Percentiles rank a stretch among this genome's conserved stretches.
Evolutionary conservation across 2,888 invertebrate genomes (phyloP).

Genomic region (Dastarcus helophoroides): DNA sequence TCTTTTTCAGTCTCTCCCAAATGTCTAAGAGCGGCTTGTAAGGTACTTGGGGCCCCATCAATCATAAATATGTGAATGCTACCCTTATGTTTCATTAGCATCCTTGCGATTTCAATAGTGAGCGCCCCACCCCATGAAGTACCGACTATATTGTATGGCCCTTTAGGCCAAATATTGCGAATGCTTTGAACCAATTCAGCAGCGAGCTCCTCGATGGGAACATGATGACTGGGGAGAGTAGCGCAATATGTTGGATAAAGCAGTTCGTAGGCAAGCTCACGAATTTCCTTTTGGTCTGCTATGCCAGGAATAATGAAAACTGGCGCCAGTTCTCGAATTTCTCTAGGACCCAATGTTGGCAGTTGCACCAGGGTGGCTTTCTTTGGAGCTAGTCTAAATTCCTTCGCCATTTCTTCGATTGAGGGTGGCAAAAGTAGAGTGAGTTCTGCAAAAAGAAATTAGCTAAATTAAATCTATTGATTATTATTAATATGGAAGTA

Average conservation of each 20-base stretch:
- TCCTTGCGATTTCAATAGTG: conserved; percentile 65
- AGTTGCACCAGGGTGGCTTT: conserved; percentile 30
- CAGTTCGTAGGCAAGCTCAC: conserved; percentile 26
- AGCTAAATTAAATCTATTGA: conserved; percentile 1
- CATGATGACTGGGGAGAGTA: conserved; percentile 24
- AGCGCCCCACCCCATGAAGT: conserved; percentile 82
- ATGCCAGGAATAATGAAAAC: conserved; percentile 36
- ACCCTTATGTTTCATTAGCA: conserved; percentile 49
- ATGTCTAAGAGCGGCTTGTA: conserved; percentile 45
- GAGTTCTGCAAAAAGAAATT: conserved; percentile 24
- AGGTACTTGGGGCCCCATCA: conserved; percentile 69
- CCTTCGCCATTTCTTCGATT: conserved; percentile 23
- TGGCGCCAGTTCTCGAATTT: conserved; percentile 32
- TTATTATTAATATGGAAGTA: not conserved
- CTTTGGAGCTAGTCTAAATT: conserved; percentile 20
- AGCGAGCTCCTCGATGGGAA: conserved; percentile 25
- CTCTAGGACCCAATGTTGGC: conserved; percentile 29
- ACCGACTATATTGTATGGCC: conserved; percentile 66
- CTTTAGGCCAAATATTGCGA: conserved; percentile 44
- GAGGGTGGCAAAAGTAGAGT: conserved; percentile 27
- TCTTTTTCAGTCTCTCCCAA: conserved; percentile 29
- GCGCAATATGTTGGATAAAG: conserved; percentile 34
- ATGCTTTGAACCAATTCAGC: conserved; percentile 40
- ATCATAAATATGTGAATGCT: conserved; percentile 59
- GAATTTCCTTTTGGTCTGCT: conserved; percentile 23